Base-by-base conservation (phyloP, 2,888 invertebrate genomes). In the Lymantria monacha region DNA sequence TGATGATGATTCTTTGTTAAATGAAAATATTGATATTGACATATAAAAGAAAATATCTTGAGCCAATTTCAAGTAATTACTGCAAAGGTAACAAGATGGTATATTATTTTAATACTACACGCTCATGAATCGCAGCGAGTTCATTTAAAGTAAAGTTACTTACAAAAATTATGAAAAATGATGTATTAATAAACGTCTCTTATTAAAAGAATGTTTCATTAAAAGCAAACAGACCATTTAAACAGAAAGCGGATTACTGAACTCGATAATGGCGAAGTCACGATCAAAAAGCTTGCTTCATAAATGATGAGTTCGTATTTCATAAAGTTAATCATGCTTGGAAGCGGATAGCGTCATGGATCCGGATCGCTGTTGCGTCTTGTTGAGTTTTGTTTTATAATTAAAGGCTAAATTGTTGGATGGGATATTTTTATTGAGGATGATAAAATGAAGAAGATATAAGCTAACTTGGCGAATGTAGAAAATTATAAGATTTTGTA, bases 221-320 rank as follows among this genome's bases (percentile, higher is more conserved):
- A 62, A 64, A 55, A 48, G 46, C 42, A 55, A 58, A 55, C 54
- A 61, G 58, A 43, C 48, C 46, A 49, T 61, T 66, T 59, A 56
- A 59, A 63, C 60, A 50, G 42, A 54, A 62, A 62, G 53, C 54
- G 63, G 61, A 64, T 69, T 66, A 66, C 55, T 43, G 48, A 51
- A 53, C 61, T 54, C 61, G 49, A 55, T 66, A 64, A 64, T 63
- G 59, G 55, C 12, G 31, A 55, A 58, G 55, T 67, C 53, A 44
- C 56, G 66, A 63, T 61, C 57, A 61, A 66, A 67, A 65, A 59
- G 63, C 53, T 65, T 61, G 46, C 55, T 63, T 65, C 68, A 71
- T 70, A 72, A 75, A 76, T 73, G 66, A 75, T 75, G 70, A 65
- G 69, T 59, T 63, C 55, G 62, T 64, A 59, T 72, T 73, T 70